phyloP scores from a whole-genome alignment of 2,888 invertebrate genomes.

The Steromphala cineraria region DNA sequence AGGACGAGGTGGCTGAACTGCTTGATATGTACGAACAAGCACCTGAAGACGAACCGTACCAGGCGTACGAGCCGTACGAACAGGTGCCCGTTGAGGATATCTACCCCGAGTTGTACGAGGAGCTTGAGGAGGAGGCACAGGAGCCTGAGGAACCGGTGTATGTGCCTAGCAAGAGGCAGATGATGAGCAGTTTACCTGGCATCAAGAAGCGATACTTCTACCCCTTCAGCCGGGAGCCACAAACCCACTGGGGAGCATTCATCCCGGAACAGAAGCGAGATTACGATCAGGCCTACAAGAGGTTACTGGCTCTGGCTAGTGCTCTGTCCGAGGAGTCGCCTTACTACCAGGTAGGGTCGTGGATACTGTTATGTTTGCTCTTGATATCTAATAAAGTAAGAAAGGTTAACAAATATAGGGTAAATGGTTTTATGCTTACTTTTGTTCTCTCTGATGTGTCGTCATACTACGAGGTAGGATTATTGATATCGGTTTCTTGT shows the following conservation, averaged over 20 bases:
- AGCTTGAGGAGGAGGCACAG: slow-evolving; percentile 1
- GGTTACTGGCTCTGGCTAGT: slow-evolving; percentile 39
- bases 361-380: no score
- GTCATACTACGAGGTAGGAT: no score
- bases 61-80: slow-evolving; percentile 18
- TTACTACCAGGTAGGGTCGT: slow-evolving; percentile 25
- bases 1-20: slow-evolving; percentile 27
- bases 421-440: no score
- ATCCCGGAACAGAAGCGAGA: slow-evolving; percentile 39
- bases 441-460: no score
- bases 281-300: slow-evolving; percentile 37
- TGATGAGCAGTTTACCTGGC: slow-evolving; percentile 36
- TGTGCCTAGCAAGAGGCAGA: slow-evolving; percentile 33
- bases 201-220: slow-evolving; percentile 41
- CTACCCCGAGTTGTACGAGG: slow-evolving; percentile 11
- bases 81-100: background rate
- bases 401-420: no score
- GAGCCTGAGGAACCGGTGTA: slow-evolving; percentile 22
- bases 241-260: slow-evolving; percentile 48
- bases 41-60: background rate
- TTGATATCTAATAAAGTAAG: no score
- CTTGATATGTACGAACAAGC: slow-evolving; percentile 28
- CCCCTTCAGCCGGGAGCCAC: slow-evolving; percentile 40
- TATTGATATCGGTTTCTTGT: no score
- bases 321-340: slow-evolving; percentile 41